Evolutionary conservation across 2,113 vertebrate genomes (phyloP).

Genomic region (Brachypodius melanocephalos): DNA sequence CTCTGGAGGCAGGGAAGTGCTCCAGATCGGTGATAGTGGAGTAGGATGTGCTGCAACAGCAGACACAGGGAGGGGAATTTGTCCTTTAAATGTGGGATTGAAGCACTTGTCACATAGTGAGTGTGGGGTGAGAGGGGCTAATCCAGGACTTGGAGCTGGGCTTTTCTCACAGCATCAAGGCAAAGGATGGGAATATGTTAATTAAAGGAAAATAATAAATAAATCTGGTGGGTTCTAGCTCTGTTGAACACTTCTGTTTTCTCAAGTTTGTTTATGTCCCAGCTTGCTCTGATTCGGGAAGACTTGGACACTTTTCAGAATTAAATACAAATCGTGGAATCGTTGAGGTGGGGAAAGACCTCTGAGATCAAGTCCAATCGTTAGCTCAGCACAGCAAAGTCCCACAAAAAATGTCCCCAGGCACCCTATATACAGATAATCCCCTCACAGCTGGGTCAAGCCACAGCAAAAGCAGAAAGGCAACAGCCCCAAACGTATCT

Average conservation of each 20-base stretch:
- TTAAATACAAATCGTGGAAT: not conserved
- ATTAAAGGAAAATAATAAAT: not conserved
- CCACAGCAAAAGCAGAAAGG: not conserved
- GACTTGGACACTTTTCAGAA: not conserved
- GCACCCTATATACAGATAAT: not conserved
- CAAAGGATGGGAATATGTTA: not conserved
- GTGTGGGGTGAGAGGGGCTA: accelerated
- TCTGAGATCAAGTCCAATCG: not conserved
- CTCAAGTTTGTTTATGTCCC: not conserved
- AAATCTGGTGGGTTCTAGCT: not conserved
- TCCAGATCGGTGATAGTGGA: accelerated
- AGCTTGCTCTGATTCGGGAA: not conserved
- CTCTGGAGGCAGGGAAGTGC: not conserved
- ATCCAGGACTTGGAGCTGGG: not conserved
- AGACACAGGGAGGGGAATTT: not conserved
- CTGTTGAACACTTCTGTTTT: not conserved
- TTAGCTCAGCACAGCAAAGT: not conserved
- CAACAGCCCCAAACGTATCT: accelerated
- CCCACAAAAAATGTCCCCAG: not conserved
- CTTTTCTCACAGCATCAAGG: not conserved
- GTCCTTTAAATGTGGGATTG: not conserved
- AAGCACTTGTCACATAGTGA: accelerated
- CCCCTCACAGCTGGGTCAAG: not conserved
- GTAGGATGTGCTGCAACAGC: not conserved
- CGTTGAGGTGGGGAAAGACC: not conserved